These are phyloP conservation scores for Brachirus orientalis DNA, from an alignment of 2,113 vertebrate genomes.

Conservation along the genomic window DNA sequence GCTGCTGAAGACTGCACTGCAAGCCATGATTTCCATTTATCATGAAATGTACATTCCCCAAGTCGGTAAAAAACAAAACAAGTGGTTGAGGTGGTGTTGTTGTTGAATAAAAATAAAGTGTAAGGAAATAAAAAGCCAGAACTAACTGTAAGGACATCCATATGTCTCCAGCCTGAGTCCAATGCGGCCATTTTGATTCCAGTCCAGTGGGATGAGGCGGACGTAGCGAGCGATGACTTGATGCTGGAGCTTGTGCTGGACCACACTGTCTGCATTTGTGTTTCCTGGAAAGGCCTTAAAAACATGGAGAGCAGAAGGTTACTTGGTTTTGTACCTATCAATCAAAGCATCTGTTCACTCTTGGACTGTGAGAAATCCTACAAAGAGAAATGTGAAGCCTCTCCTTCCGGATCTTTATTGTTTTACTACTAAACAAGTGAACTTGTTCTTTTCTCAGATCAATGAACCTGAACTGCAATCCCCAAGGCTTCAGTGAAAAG, in stretches of 20 bases:
- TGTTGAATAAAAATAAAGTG: too few relatives aligned
- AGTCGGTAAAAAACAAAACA: too few relatives aligned
- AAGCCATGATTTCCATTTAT: too few relatives aligned
- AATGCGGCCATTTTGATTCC: constrained; percentile 66
- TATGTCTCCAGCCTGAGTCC: constrained; percentile 71
- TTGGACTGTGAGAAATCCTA: too few relatives aligned
- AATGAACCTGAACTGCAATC: constrained; percentile 12
- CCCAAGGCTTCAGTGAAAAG: constrained; percentile 20
- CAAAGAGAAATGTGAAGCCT: too few relatives aligned
- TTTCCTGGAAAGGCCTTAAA: constrained; percentile 64
- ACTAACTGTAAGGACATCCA: constrained; percentile 68
- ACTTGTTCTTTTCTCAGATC: constrained; percentile 3
- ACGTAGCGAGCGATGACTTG: constrained; percentile 55
- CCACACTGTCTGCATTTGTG: constrained; percentile 70
- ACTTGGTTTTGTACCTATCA: not conserved
- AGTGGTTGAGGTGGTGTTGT: too few relatives aligned
- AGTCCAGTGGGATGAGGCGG: constrained; percentile 60
- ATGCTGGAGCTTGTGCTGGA: constrained; percentile 65
- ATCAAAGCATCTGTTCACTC: not conserved
- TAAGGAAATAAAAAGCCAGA: not conserved
- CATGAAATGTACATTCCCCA: too few relatives aligned
- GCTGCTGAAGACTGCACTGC: too few relatives aligned
- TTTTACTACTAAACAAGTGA: not conserved
- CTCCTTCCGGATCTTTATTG: constrained; percentile 7
- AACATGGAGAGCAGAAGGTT: not conserved